Conservation (phyloP, 1,140 invertebrate species). For the Nasonia longicornis region DNA sequence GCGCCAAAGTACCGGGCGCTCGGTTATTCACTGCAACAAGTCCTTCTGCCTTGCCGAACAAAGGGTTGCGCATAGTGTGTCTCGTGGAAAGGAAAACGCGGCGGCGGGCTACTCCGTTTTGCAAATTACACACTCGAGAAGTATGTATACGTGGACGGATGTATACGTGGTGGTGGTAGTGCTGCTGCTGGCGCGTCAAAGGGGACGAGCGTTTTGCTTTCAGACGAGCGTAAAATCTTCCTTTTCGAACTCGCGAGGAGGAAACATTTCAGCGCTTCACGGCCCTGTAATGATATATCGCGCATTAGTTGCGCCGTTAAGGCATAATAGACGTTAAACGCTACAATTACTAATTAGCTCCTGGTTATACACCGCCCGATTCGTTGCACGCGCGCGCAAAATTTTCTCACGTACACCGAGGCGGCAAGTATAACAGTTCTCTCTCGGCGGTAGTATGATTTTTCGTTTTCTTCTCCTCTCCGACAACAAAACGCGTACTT, state of each 20-base stretch:
- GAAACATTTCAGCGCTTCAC: conserved; percentile 23
- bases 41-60: conserved; percentile 23
- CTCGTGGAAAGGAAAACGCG: conserved; percentile 10
- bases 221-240: conserved; percentile 22
- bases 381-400: neutral
- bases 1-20: neutral
- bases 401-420: neutral
- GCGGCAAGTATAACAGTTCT: neutral
- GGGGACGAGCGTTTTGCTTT: neutral
- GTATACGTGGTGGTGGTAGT: neutral
- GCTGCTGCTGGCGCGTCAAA: neutral
- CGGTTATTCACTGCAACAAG: neutral
- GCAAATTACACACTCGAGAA: conserved; percentile 35
- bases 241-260: conserved; percentile 15
- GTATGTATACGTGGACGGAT: neutral
- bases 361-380: neutral
- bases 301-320: conserved; percentile 10
- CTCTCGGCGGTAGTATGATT: neutral
- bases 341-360: conserved; percentile 2
- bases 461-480: neutral
- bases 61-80: neutral
- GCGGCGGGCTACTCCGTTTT: neutral
- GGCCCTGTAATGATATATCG: conserved; percentile 25
- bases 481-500: neutral
- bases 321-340: neutral